A percentile compares a stretch with the other conserved stretches of the same genome.
Conservation (phyloP, 2,888 invertebrate species). For the Stenolophus ochropezus region DNA sequence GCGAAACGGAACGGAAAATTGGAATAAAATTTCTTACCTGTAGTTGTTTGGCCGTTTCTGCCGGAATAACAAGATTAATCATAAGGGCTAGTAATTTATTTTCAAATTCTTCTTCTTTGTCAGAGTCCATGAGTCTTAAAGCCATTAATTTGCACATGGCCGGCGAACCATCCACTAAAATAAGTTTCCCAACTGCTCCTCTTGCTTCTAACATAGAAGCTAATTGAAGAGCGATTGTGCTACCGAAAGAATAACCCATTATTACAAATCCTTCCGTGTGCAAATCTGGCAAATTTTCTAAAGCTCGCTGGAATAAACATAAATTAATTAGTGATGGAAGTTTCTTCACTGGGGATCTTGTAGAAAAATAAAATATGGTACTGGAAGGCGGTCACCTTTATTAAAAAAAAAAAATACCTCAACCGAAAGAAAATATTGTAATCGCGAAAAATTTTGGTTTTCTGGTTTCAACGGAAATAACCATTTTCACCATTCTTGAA, state of each 20-base stretch:
- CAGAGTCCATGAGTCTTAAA: conserved; percentile 72
- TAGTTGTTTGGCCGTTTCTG: conserved; percentile 72
- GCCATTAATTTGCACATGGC: conserved; percentile 77
- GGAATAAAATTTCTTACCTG: conserved; percentile 62
- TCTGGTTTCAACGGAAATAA: too few relatives aligned
- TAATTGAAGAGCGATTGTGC: conserved; percentile 85
- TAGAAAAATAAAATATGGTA: too few relatives aligned
- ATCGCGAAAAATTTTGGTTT: too few relatives aligned
- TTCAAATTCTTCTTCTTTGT: conserved; percentile 75
- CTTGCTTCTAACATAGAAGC: conserved; percentile 81
- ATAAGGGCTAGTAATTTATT: conserved; percentile 76
- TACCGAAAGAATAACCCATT: conserved; percentile 93
- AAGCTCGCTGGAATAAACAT: conserved; percentile 33
- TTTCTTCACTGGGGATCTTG: too few relatives aligned
- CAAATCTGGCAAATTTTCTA: conserved; percentile 9
- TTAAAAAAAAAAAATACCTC: too few relatives aligned
- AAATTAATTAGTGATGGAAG: conserved; percentile 2
- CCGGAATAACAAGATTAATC: conserved; percentile 72
- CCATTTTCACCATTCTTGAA: too few relatives aligned
- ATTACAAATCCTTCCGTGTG: conserved; percentile 77
- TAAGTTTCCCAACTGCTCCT: conserved; percentile 79
- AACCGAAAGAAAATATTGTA: too few relatives aligned
- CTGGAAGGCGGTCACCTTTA: too few relatives aligned
- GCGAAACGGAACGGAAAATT: not conserved
- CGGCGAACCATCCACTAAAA: conserved; percentile 89